phyloP scores from a whole-genome alignment of 2,888 invertebrate genomes.

The Polylopha cassiicola region DNA sequence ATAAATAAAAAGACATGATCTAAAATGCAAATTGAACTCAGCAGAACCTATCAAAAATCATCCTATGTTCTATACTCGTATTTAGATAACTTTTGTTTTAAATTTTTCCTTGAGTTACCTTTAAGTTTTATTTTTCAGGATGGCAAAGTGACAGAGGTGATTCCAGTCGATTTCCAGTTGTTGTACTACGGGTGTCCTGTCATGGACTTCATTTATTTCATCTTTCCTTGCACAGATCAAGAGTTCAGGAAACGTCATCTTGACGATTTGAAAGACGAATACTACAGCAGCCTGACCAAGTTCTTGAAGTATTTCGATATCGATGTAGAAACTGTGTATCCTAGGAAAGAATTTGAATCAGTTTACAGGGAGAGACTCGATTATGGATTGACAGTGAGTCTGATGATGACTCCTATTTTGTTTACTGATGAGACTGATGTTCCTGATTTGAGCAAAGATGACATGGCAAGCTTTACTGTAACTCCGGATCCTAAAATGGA shows the following conservation, averaged over 20 bases:
- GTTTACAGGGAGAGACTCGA: conserved; percentile 34
- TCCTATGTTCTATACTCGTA: no score
- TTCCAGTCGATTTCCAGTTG: conserved; percentile 37
- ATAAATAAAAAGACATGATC: no score
- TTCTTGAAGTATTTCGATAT: conserved; percentile 38
- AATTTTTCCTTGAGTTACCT: no score
- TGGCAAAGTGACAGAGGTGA: conserved; percentile 28
- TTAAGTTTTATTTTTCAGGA: conserved; percentile 30
- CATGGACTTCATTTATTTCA: conserved; percentile 34
- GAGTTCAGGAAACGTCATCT: conserved; percentile 38
- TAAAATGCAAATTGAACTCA: no score
- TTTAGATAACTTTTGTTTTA: no score
- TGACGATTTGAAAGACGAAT: conserved; percentile 35
- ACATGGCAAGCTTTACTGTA: conserved; percentile 19
- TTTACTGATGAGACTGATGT: conserved; percentile 22
- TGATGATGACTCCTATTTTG: conserved; percentile 29
- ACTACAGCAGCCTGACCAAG: conserved; percentile 32
- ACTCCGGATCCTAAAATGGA: conserved; percentile 24
- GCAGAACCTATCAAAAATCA: no score
- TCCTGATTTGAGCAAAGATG: conserved; percentile 26
- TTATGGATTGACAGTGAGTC: conserved; percentile 36
- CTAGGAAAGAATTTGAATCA: conserved; percentile 36
- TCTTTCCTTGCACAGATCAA: conserved; percentile 32
- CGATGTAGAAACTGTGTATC: conserved; percentile 31
- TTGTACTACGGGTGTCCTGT: conserved; percentile 33